These are phyloP conservation scores for Rhimphoctona megacephalus DNA, from an alignment of 2,888 invertebrate species.

Conservation along the genomic window DNA sequence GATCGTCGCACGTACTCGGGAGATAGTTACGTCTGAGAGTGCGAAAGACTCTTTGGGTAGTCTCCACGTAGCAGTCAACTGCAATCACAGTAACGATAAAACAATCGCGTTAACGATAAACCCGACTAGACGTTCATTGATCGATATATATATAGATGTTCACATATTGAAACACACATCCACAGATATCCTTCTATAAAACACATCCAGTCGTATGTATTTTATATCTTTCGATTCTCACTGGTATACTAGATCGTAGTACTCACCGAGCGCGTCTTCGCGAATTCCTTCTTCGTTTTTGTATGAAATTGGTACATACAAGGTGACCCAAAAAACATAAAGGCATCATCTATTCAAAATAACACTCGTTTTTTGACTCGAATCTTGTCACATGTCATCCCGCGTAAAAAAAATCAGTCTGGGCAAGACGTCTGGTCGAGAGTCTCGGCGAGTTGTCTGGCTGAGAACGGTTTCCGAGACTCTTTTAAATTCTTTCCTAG, in stretches of 20 bases:
- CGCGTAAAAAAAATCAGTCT: no score
- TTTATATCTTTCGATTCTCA: conserved; percentile 25
- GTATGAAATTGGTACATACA: conserved; percentile 2
- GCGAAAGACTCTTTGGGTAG: conserved; percentile 25
- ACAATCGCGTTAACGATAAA: conserved; percentile 62
- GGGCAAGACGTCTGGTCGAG: no score
- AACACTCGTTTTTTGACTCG: background rate
- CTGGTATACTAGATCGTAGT: background rate
- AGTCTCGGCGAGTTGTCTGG: no score
- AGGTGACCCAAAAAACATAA: background rate
- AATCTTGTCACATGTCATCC: background rate
- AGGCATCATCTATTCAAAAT: background rate
- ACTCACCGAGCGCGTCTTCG: conserved; percentile 18
- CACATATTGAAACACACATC: background rate
- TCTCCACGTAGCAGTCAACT: conserved; percentile 48
- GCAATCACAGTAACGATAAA: conserved; percentile 58
- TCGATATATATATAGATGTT: conserved; percentile 32
- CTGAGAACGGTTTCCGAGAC: no score
- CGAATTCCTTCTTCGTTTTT: conserved; percentile 5
- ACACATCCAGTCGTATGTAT: conserved; percentile 31
- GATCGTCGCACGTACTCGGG: conserved; percentile 15
- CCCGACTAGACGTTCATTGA: conserved; percentile 57
- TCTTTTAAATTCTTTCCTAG: no score
- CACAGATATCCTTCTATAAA: background rate
- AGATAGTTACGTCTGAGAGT: conserved; percentile 19